These are phyloP conservation scores for Cybosia mesomella DNA, from an alignment of 2,888 invertebrate genomes.

Conservation along the genomic window DNA sequence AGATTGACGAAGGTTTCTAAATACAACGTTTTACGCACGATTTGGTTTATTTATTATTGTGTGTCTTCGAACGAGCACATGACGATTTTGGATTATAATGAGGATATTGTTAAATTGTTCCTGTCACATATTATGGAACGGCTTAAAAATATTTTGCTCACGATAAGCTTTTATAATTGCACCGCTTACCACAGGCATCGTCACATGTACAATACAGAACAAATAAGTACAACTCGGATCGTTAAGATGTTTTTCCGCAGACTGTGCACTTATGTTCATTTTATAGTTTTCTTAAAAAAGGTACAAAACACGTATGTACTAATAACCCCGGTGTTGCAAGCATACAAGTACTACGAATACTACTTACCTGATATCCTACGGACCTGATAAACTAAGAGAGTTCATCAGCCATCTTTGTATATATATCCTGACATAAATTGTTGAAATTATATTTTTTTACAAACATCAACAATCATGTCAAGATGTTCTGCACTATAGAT, in stretches of 20 bases:
- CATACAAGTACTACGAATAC: not conserved
- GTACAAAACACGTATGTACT: too few species aligned
- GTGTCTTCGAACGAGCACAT: too few species aligned
- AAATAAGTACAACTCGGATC: too few species aligned
- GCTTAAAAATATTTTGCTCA: too few species aligned
- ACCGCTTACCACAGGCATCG: not conserved
- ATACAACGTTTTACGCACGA: slow-evolving; percentile 8
- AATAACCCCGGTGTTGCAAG: not conserved
- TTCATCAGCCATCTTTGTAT: not conserved
- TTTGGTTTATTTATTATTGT: slow-evolving; percentile 4
- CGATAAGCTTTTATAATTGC: not conserved
- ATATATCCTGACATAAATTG: too few species aligned
- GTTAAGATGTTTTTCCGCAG: too few species aligned
- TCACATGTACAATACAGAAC: too few species aligned
- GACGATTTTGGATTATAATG: too few species aligned
- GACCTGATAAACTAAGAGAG: not conserved
- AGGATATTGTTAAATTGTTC: too few species aligned
- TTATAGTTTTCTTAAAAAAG: not conserved
- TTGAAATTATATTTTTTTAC: not conserved
- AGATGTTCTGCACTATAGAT: slow-evolving; percentile 64
- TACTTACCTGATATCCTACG: not conserved
- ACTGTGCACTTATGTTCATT: too few species aligned
- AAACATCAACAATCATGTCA: not conserved
- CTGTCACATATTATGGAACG: too few species aligned
- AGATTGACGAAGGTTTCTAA: slow-evolving; percentile 39